Percentiles rank a stretch among this genome's conserved stretches.
These are phyloP conservation scores for Carollia perspicillata DNA, from an alignment of 2,113 vertebrate genomes.

Conservation along the genomic window DNA sequence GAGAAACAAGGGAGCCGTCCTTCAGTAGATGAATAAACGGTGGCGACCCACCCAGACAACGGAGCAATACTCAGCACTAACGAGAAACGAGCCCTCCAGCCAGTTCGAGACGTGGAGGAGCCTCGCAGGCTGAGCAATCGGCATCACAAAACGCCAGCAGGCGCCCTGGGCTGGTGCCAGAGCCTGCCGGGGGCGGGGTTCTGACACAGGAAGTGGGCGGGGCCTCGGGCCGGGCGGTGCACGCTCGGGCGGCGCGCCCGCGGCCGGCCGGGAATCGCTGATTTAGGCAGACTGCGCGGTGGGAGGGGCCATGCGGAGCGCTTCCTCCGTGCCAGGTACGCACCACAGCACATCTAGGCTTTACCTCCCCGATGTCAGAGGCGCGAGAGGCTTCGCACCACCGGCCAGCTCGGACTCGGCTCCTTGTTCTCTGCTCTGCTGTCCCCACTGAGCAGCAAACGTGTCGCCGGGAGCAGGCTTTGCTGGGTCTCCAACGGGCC, in stretches of 20 bases:
- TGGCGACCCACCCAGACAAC: not conserved
- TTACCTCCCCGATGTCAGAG: no score
- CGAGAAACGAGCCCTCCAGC: not conserved
- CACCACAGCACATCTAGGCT: not conserved
- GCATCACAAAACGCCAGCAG: not conserved
- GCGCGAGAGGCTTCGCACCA: not conserved
- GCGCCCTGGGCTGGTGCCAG: not conserved
- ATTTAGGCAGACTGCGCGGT: not conserved
- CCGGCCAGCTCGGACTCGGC: not conserved
- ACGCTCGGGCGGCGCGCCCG: not conserved
- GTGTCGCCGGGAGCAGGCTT: fast-evolving
- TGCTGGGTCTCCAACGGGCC: not conserved
- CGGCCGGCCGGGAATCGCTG: not conserved
- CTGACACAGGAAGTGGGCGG: not conserved
- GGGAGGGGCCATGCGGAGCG: not conserved
- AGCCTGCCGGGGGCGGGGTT: not conserved
- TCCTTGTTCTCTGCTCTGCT: not conserved
- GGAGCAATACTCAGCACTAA: not conserved
- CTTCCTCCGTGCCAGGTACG: not conserved
- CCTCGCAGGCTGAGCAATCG: not conserved
- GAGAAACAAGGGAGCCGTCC: not conserved
- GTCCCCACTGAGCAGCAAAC: not conserved
- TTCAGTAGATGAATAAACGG: not conserved
- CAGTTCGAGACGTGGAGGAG: not conserved
- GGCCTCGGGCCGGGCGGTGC: not conserved